phyloP scores from a whole-genome alignment of 2,888 invertebrate genomes.

The Zaprionus obscuricornis region DNA sequence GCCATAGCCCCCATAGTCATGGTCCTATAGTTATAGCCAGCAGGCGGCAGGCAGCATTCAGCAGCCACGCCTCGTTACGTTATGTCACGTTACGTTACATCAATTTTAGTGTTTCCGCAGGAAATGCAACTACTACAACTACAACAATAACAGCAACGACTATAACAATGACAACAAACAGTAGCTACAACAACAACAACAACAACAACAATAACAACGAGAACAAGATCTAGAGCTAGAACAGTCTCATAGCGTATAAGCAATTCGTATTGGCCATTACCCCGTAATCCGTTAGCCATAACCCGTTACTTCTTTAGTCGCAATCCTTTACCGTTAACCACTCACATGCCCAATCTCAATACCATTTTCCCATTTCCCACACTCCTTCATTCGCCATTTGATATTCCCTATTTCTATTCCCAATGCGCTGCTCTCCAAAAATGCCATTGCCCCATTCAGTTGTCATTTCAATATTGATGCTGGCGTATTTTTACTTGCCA shows the following conservation, averaged over 20 bases:
- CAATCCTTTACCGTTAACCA: slow-evolving; percentile 3
- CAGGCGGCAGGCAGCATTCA: not conserved
- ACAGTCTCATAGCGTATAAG: no score
- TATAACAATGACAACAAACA: no score
- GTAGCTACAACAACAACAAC: no score
- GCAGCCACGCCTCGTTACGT: slow-evolving; percentile 66
- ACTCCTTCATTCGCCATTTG: slow-evolving; percentile 25
- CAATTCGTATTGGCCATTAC: not conserved
- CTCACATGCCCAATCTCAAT: not conserved
- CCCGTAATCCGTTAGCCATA: slow-evolving; percentile 51
- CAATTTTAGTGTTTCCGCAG: slow-evolving; percentile 77
- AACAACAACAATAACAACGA: no score
- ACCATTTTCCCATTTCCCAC: not conserved
- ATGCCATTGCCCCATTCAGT: slow-evolving; percentile 52
- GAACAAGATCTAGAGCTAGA: no score
- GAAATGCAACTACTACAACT: slow-evolving; percentile 72
- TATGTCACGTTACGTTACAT: slow-evolving; percentile 77
- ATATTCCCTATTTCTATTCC: slow-evolving; percentile 21
- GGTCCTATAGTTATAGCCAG: no score
- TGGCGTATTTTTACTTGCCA: slow-evolving; percentile 73
- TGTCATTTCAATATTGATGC: slow-evolving; percentile 76
- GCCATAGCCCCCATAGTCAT: not conserved
- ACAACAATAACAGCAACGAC: no score
- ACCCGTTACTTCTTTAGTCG: slow-evolving; percentile 52
- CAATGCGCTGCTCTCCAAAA: slow-evolving; percentile 4